These are phyloP conservation scores for Scytalopus superciliaris DNA, from an alignment of 2,113 vertebrate species.

Conservation along the genomic window DNA sequence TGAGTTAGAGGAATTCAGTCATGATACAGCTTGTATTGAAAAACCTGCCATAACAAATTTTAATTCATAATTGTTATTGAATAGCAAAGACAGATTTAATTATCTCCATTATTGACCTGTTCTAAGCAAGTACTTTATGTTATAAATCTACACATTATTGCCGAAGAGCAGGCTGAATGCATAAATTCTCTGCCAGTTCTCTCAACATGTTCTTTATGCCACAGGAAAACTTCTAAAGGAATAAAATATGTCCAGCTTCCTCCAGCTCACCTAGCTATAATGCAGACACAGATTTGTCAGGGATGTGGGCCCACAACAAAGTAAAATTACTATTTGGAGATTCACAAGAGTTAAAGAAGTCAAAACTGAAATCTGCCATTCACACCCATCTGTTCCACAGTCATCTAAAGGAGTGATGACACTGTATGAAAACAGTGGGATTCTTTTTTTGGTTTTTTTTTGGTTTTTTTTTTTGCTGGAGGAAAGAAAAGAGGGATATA, in stretches of 20 bases:
- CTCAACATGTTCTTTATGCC: not conserved
- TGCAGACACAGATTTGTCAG: not conserved
- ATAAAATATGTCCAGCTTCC: constrained; percentile 29
- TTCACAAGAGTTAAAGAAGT: not conserved
- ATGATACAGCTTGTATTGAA: constrained; percentile 34
- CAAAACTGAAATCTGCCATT: not conserved
- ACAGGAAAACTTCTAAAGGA: constrained; percentile 27
- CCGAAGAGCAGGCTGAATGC: constrained; percentile 15
- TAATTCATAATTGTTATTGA: constrained; percentile 67
- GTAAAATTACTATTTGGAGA: not conserved
- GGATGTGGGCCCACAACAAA: not conserved
- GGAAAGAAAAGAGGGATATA: not conserved
- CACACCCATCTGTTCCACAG: not conserved
- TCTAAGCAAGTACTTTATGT: constrained; percentile 13
- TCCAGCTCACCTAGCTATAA: not conserved
- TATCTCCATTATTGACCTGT: constrained; percentile 43
- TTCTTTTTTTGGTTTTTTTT: constrained; percentile 20
- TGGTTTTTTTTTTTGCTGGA: not conserved
- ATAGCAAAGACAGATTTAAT: constrained; percentile 54
- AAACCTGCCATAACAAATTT: constrained; percentile 53
- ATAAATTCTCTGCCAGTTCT: constrained; percentile 16
- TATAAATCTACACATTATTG: constrained; percentile 41
- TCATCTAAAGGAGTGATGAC: constrained; percentile 1
- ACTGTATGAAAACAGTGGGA: constrained; percentile 1
- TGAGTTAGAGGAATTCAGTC: constrained; percentile 32